phyloP scores from a whole-genome alignment of 2,797 vertebrate genomes.

The Ficedula albicollis region DNA sequence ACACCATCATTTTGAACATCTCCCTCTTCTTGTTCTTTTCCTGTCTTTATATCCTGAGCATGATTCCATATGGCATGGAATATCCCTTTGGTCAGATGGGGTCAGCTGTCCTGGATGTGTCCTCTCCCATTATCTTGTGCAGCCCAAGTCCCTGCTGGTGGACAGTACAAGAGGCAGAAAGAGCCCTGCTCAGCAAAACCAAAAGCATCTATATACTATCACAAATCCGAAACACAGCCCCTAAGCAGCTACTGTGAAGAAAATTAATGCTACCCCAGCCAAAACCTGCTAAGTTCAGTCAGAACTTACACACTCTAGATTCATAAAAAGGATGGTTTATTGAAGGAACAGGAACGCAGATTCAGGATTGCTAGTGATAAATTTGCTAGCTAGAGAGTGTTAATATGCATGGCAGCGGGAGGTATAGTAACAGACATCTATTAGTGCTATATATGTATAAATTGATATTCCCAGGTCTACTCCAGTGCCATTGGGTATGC shows the following conservation, averaged over 20 bases:
- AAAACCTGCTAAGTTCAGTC: neutral
- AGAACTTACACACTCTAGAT: neutral
- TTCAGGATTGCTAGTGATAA: neutral
- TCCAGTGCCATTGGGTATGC: neutral
- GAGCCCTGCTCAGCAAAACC: neutral
- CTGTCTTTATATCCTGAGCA: neutral
- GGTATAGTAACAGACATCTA: neutral
- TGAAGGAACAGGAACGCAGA: neutral
- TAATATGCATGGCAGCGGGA: neutral
- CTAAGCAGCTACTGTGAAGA: neutral
- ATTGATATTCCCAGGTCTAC: neutral
- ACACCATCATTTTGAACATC: neutral
- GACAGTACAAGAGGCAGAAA: neutral
- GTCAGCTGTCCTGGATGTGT: neutral
- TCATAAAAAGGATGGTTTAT: neutral
- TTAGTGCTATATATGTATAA: too few relatives aligned
- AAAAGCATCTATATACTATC: neutral
- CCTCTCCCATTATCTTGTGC: neutral
- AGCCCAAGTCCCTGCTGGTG: neutral
- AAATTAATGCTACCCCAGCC: neutral
- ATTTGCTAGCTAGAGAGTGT: neutral
- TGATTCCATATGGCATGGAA: too few relatives aligned
- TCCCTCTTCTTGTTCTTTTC: neutral
- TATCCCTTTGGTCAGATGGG: neutral
- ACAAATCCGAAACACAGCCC: neutral